A percentile compares a stretch with the other conserved stretches of the same genome.
Evolutionary conservation across 2,888 invertebrate species (phyloP).

Genomic region (Tetragonula carbonaria): DNA sequence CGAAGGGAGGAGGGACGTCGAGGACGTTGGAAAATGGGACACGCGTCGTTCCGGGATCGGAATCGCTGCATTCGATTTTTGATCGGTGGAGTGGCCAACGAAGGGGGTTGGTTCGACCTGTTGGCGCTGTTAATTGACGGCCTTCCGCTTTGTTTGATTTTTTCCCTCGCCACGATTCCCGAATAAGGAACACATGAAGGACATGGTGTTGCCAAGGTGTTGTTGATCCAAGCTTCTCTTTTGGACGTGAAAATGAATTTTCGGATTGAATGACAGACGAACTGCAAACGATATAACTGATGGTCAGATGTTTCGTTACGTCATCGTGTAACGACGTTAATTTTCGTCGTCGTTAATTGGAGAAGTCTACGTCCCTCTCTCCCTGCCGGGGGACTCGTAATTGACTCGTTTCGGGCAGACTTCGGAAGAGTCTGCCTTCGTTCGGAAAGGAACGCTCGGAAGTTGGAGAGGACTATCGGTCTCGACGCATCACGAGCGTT

Average conservation of each 20-base stretch:
- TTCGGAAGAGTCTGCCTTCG: background rate
- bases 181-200: too few species aligned
- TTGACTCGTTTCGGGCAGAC: background rate
- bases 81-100: background rate
- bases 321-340: background rate
- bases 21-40: background rate
- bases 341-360: background rate
- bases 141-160: background rate
- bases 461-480: background rate
- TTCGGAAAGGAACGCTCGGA: background rate
- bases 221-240: too few species aligned
- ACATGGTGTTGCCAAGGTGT: too few species aligned
- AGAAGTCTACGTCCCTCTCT: too few species aligned
- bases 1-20: background rate
- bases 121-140: constrained; percentile 6
- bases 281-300: background rate
- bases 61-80: constrained; percentile 29
- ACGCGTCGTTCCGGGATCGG: background rate
- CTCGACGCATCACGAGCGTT: background rate
- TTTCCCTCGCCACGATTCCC: background rate
- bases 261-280: background rate
- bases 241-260: background rate
- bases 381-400: too few species aligned
- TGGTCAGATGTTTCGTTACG: background rate
- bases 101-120: background rate